Conservation (phyloP, 2,888 invertebrate genomes). For the Pristionchus japonicus region DNA sequence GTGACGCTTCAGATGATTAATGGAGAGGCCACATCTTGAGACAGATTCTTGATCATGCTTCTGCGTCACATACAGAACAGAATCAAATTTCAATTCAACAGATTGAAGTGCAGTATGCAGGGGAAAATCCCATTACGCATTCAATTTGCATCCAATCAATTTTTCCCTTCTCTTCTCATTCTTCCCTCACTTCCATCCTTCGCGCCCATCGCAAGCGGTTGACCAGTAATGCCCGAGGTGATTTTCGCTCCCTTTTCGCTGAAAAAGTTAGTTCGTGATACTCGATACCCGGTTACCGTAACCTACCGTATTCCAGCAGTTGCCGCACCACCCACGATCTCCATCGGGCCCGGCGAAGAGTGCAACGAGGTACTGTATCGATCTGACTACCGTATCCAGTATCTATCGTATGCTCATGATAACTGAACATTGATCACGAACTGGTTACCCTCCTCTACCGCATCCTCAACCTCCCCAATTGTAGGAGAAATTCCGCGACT, state of each 20-base stretch:
- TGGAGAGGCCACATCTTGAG: no score
- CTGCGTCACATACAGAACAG: no score
- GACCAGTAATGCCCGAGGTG: not conserved
- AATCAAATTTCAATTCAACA: no score
- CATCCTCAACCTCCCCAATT: not conserved
- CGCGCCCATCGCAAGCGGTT: not conserved
- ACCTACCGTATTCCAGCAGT: not conserved
- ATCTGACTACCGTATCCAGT: not conserved
- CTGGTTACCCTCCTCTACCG: not conserved
- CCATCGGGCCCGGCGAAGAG: not conserved
- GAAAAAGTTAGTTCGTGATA: not conserved
- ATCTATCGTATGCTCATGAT: no score
- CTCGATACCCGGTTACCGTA: not conserved
- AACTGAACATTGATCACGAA: no score
- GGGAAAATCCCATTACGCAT: not conserved
- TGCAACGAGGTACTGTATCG: not conserved
- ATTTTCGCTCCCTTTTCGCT: not conserved
- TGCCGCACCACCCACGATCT: not conserved
- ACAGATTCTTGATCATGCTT: no score
- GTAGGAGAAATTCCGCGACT: not conserved
- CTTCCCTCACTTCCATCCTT: not conserved
- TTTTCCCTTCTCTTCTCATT: not conserved
- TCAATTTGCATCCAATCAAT: not conserved
- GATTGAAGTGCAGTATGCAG: no score
- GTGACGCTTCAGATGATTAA: no score